phyloP scores from a whole-genome alignment of 2,113 vertebrate species.

The Plotosus lineatus region DNA sequence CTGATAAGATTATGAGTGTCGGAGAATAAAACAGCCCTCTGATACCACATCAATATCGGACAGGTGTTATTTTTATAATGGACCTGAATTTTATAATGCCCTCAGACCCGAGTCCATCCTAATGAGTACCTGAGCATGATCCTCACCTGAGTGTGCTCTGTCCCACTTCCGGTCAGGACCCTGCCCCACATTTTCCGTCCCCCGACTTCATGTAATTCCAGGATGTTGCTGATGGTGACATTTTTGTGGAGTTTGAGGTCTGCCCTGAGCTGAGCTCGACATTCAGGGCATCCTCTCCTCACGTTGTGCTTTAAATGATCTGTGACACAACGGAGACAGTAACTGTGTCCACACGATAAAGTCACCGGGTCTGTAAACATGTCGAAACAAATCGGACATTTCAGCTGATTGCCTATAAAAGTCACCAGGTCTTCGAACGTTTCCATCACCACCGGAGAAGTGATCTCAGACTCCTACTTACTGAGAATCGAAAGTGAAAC shows the following conservation, averaged over 20 bases:
- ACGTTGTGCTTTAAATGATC: background rate
- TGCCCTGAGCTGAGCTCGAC: slow-evolving; percentile 4
- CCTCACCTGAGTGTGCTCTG: slow-evolving; percentile 18
- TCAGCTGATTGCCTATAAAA: slow-evolving; percentile 36
- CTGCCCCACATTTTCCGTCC: slow-evolving; percentile 33
- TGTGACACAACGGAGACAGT: slow-evolving; percentile 45
- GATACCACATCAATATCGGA: no score
- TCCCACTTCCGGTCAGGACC: slow-evolving; percentile 18
- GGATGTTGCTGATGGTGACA: slow-evolving; percentile 41
- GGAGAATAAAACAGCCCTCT: no score
- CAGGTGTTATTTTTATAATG: no score
- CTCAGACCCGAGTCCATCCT: background rate
- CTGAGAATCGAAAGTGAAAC: slow-evolving; percentile 43
- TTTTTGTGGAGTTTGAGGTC: slow-evolving; percentile 35
- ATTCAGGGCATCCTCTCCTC: slow-evolving; percentile 41
- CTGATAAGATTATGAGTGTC: no score
- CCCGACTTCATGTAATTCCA: slow-evolving; percentile 33
- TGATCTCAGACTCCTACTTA: background rate
- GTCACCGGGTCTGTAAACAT: slow-evolving; percentile 51
- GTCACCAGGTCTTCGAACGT: background rate
- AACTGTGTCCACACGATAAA: slow-evolving; percentile 55
- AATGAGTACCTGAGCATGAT: background rate
- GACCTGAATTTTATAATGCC: no score
- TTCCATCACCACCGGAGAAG: background rate
- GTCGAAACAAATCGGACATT: slow-evolving; percentile 52